These are phyloP conservation scores for Puffinus mauretanicus DNA, from an alignment of 2,113 vertebrate species.

Conservation along the genomic window DNA sequence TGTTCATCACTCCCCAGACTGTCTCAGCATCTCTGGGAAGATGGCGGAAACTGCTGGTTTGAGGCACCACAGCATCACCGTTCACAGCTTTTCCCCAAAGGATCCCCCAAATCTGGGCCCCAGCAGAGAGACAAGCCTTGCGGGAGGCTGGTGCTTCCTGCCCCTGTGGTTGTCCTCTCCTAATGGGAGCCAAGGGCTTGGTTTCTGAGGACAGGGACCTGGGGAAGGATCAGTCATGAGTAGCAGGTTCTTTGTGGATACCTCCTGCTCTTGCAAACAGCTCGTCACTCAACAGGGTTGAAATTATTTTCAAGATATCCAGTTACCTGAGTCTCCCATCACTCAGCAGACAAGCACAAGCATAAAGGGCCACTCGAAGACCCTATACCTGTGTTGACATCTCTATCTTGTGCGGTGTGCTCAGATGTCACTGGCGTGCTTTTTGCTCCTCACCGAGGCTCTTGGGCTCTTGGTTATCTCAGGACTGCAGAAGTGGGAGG, in stretches of 20 bases:
- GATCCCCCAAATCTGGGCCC: neutral
- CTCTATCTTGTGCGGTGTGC: neutral
- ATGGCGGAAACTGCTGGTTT: neutral
- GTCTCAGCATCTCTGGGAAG: neutral
- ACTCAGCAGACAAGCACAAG: neutral
- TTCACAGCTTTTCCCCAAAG: neutral
- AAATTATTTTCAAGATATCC: neutral
- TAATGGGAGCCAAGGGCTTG: neutral
- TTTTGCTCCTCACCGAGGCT: neutral
- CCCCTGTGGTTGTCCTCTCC: neutral
- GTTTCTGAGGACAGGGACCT: neutral
- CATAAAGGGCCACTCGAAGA: neutral
- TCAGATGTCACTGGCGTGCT: neutral
- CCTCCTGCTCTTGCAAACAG: neutral
- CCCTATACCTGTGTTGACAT: neutral
- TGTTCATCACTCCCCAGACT: neutral
- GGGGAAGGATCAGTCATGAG: neutral
- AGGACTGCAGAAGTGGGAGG: neutral
- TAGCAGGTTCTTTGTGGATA: neutral
- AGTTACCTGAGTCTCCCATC: neutral
- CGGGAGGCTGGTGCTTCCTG: neutral
- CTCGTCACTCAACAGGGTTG: neutral
- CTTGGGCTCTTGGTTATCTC: neutral
- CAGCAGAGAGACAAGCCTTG: neutral
- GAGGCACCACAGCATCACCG: neutral